Conservation (phyloP, 2,888 invertebrate species). For the Ectemnius continuus region DNA sequence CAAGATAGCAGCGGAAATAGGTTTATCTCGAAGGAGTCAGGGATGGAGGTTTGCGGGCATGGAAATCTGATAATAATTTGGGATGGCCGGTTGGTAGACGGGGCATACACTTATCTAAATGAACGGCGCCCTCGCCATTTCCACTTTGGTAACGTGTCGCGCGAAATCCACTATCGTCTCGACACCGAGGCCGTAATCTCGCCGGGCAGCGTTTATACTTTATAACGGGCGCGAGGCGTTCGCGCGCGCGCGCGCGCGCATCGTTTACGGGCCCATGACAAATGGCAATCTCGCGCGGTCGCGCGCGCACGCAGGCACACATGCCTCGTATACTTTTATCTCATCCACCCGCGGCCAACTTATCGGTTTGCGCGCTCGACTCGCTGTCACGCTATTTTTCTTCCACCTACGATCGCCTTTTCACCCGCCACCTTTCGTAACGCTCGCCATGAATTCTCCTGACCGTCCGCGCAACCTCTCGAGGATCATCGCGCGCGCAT, state of each 20-base stretch:
- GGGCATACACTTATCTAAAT: constrained; percentile 14
- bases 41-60: background rate
- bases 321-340: constrained; percentile 54
- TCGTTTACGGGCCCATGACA: constrained; percentile 62
- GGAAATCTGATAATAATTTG: constrained; percentile 39
- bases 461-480: too few relatives aligned
- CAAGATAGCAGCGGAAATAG: constrained; percentile 3
- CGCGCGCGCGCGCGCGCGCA: constrained; percentile 42
- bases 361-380: constrained; percentile 45
- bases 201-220: constrained; percentile 52
- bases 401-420: constrained; percentile 54
- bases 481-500: too few relatives aligned
- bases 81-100: background rate
- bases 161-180: constrained; percentile 64
- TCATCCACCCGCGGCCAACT: constrained; percentile 41
- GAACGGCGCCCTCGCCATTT: constrained; percentile 10
- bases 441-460: constrained; percentile 19
- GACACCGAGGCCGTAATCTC: constrained; percentile 65
- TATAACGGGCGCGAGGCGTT: constrained; percentile 46
- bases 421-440: constrained; percentile 15
- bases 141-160: constrained; percentile 48
- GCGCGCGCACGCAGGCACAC: constrained; percentile 47
- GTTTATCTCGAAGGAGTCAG: background rate
- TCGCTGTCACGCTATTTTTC: constrained; percentile 55
- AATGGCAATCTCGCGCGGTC: constrained; percentile 57